Evolutionary conservation across 2,797 vertebrate species (phyloP), one percentile per base, ranked within the genome.

Genomic region (Pseudopleuronectes americanus): DNA sequence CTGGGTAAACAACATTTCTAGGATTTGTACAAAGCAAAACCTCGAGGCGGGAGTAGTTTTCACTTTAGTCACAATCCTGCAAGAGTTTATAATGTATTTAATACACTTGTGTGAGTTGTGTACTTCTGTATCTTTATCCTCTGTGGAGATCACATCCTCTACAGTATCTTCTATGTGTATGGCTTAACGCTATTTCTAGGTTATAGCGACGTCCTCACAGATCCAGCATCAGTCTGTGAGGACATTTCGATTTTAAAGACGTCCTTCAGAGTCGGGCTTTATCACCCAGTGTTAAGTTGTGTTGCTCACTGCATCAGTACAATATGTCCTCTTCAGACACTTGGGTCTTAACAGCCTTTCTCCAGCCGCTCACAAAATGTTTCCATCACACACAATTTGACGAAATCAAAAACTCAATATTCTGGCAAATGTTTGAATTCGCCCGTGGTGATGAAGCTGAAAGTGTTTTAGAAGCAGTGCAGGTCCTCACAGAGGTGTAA

Each of bases 401-500:
- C 1, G 2, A 36, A 36, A 10, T 36, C 33, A 10, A 12, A 10
- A 36, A 10, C 33, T 12, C 3, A 36, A 10, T 48, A 2, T 47
- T n/a, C 17, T 48, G 62, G 57, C 45, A 66, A 52, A 73, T 77
- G 69, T 68, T 72, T 82, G 51, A 65, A 70, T 57, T 64, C 57
- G 5, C 65, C 53, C 53, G 31, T 48, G 68, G 56, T 56, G 33
- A 79, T 76, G 62, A 52, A 36, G 57, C 36, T 66, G 71, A 28
- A 71, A 78, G 63, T 54, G 48, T 78, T 80, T 80, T 57, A 63
- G 63, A 16, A 72, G 79, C 43, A 61, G 71, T 45, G 36, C 16
- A 33, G 28, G 45, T 76, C 80, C 81, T 86, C 75, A 66, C 60
- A 70, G 64, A 75, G 59, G 57, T 61, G 45, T 58, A 57, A 70